Percentiles rank a stretch among this genome's conserved stretches.
Evolutionary conservation across 1,140 invertebrate species (phyloP).

Genomic region (Phortica variegata): DNA sequence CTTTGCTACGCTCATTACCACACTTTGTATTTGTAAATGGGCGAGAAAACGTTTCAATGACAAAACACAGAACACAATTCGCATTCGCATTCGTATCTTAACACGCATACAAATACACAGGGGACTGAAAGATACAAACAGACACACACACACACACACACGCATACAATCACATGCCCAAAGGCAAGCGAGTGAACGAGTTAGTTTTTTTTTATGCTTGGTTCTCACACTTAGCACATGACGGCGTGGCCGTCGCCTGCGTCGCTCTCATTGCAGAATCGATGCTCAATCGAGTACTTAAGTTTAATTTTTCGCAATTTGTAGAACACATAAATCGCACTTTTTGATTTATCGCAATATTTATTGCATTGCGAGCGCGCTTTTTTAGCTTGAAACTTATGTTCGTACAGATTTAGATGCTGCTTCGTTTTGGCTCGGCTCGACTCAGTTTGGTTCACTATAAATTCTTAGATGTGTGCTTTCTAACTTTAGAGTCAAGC

Average conservation of each 20-base stretch:
- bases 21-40: slow-evolving; percentile 53
- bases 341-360: slow-evolving; percentile 55
- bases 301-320: slow-evolving; percentile 55
- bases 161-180: slow-evolving; percentile 22
- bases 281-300: slow-evolving; percentile 52
- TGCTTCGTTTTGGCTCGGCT: slow-evolving; percentile 6
- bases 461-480: slow-evolving; percentile 30
- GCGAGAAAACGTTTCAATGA: slow-evolving; percentile 51
- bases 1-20: slow-evolving; percentile 38
- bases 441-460: slow-evolving; percentile 15
- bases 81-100: too few species aligned
- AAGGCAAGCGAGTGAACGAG: slow-evolving; percentile 5
- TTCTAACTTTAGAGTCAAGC: slow-evolving; percentile 33
- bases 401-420: slow-evolving; percentile 1
- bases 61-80: slow-evolving; percentile 20
- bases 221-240: slow-evolving; percentile 39
- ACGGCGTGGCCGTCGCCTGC: too few species aligned
- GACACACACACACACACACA: slow-evolving; percentile 17
- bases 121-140: slow-evolving; percentile 44
- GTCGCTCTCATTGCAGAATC: too few species aligned
- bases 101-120: too few species aligned
- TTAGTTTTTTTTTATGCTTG: too few species aligned
- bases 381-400: slow-evolving; percentile 13
- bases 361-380: slow-evolving; percentile 51
- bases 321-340: slow-evolving; percentile 55